phyloP scores from a whole-genome alignment of 2,797 vertebrate genomes.

The Halcyon leucocephala region DNA sequence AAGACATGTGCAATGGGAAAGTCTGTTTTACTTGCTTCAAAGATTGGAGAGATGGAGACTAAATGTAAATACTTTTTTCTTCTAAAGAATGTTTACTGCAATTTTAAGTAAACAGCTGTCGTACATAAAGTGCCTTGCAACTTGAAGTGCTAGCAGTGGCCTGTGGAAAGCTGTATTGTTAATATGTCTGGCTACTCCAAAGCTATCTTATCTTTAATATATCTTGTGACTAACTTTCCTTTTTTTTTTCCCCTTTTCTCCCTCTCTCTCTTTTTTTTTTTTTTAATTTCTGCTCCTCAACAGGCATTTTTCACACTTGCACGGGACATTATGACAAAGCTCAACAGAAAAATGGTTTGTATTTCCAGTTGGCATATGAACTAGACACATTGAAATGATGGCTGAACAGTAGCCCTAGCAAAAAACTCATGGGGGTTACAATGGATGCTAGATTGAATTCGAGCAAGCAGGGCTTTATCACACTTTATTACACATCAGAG shows the following conservation, averaged over 20 bases:
- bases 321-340: constrained; percentile 96
- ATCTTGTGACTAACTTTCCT: neutral
- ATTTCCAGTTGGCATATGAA: neutral
- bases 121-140: neutral
- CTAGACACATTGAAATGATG: neutral
- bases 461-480: neutral
- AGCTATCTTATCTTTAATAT: neutral
- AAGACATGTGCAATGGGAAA: neutral
- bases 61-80: neutral
- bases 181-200: neutral
- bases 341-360: constrained; percentile 97
- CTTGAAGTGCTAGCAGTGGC: neutral
- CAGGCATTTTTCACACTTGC: constrained; percentile 97
- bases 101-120: neutral
- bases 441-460: neutral
- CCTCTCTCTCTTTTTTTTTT: neutral
- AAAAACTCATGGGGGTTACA: neutral
- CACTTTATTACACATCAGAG: neutral
- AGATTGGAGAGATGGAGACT: neutral
- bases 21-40: neutral
- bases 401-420: neutral
- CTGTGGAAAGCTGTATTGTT: neutral
- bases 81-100: neutral
- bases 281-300: neutral
- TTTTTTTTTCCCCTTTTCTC: neutral